These are phyloP conservation scores for Bugulina stolonifera DNA, from an alignment of 2,888 invertebrate genomes.

Conservation along the genomic window DNA sequence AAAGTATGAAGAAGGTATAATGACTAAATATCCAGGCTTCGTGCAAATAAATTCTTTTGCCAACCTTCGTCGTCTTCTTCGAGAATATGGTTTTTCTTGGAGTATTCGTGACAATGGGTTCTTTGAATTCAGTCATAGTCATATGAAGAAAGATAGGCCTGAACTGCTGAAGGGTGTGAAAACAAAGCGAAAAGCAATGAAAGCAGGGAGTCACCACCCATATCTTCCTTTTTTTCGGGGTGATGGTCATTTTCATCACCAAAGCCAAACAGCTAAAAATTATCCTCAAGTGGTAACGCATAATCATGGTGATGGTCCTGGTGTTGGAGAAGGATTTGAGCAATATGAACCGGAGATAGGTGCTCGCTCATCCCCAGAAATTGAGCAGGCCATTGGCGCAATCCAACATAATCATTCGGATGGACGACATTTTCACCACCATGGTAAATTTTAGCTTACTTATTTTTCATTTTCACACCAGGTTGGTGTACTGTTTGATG, in stretches of 20 bases:
- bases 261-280: neutral
- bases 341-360: neutral
- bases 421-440: conserved; percentile 16
- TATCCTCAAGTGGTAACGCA: neutral
- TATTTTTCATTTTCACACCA: too few species aligned
- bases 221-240: conserved; percentile 18
- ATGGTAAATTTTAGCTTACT: too few species aligned
- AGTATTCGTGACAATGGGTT: conserved; percentile 31
- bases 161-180: conserved; percentile 33
- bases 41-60: conserved; percentile 43
- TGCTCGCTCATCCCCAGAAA: conserved; percentile 4
- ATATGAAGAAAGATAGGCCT: conserved; percentile 34
- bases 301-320: neutral
- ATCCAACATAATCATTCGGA: conserved; percentile 12
- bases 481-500: too few species aligned
- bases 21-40: conserved; percentile 31
- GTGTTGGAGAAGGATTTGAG: neutral
- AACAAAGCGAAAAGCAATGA: conserved; percentile 32
- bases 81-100: conserved; percentile 47
- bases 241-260: conserved; percentile 18
- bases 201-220: conserved; percentile 32
- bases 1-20: conserved; percentile 25
- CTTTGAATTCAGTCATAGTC: conserved; percentile 41
- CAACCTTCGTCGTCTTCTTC: conserved; percentile 44
- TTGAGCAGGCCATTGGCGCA: conserved; percentile 23